Percentiles rank a stretch among this genome's conserved stretches.
Conservation (phyloP, 2,113 vertebrate species). For the Psilopsiagon aymara region DNA sequence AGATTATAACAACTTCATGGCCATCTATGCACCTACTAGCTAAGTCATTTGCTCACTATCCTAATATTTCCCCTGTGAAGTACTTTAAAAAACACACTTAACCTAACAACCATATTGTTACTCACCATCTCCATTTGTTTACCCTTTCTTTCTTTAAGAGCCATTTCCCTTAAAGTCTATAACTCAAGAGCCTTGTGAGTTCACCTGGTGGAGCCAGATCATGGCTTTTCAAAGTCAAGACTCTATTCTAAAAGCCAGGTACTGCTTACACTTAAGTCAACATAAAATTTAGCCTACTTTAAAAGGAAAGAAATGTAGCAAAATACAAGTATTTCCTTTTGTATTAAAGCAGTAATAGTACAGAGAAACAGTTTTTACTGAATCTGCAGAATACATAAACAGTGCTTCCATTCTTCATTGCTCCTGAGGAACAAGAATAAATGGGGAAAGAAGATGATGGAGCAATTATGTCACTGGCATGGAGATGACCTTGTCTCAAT, state of each 20-base stretch:
- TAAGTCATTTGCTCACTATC: background rate
- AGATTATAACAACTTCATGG: background rate
- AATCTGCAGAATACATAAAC: background rate
- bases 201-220: background rate
- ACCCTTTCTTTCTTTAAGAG: background rate
- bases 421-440: background rate
- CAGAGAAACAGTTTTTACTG: background rate
- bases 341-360: background rate
- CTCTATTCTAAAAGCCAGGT: background rate
- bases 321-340: background rate
- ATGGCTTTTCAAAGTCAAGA: background rate
- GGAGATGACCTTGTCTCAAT: background rate
- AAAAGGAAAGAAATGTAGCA: background rate
- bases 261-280: background rate
- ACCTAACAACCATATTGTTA: background rate
- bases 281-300: background rate
- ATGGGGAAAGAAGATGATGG: background rate
- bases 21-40: background rate
- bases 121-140: background rate
- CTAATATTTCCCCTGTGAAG: background rate
- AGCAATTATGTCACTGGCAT: background rate
- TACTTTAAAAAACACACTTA: background rate
- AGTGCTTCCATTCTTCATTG: background rate
- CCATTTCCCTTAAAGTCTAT: background rate
- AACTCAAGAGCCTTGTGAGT: background rate